Evolutionary conservation across 2,888 invertebrate species (phyloP).

Genomic region (Drosophila mayaguana): DNA sequence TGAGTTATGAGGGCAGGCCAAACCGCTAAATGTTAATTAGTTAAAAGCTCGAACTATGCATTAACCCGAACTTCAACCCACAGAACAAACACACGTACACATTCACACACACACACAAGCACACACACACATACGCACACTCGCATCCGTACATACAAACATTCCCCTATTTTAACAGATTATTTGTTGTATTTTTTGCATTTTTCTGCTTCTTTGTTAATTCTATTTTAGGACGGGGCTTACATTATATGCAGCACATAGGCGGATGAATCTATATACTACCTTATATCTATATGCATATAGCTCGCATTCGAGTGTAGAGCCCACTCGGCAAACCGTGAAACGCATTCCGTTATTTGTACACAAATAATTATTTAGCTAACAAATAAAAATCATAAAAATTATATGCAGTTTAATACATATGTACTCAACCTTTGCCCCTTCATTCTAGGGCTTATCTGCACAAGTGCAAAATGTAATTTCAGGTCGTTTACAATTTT

Average conservation of each 20-base stretch:
- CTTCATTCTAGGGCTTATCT: neutral
- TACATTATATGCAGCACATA: slow-evolving; percentile 48
- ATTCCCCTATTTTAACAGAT: slow-evolving; percentile 56
- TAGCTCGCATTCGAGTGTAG: slow-evolving; percentile 8
- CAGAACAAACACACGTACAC: slow-evolving; percentile 35
- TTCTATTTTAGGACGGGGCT: slow-evolving; percentile 48
- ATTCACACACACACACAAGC: slow-evolving; percentile 3
- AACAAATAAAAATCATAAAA: slow-evolving; percentile 36
- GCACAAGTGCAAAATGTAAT: neutral
- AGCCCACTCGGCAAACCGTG: slow-evolving; percentile 2
- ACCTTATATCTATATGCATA: neutral
- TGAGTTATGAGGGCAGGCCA: slow-evolving; percentile 38
- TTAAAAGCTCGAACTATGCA: slow-evolving; percentile 77
- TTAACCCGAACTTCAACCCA: slow-evolving; percentile 47
- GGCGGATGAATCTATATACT: slow-evolving; percentile 12
- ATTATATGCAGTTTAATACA: neutral
- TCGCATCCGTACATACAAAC: slow-evolving; percentile 29
- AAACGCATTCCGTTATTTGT: slow-evolving; percentile 32
- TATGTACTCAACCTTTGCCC: slow-evolving; percentile 6
- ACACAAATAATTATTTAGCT: slow-evolving; percentile 64
- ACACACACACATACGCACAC: slow-evolving; percentile 19
- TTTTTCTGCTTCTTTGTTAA: slow-evolving; percentile 45
- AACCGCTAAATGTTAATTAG: slow-evolving; percentile 84
- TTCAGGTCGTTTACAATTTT: slow-evolving; percentile 1
- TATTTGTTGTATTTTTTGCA: slow-evolving; percentile 47